Evolutionary conservation across 2,113 vertebrate species (phyloP).

Genomic region (Colossoma macropomum): DNA sequence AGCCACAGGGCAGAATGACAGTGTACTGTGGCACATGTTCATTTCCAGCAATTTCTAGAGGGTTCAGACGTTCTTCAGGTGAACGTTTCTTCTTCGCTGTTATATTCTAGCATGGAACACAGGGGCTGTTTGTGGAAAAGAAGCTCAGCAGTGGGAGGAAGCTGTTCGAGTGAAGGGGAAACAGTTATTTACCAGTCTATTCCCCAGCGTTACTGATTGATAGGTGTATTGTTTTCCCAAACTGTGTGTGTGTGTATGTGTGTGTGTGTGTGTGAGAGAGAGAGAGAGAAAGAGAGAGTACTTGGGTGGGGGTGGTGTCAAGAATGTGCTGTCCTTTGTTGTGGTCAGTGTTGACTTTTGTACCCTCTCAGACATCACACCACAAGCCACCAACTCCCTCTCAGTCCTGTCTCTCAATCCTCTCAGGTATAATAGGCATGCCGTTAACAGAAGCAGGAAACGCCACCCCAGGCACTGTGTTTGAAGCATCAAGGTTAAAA

Average conservation of each 20-base stretch:
- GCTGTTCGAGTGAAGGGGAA: not conserved
- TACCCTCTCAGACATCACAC: not conserved
- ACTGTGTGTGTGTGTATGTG: not conserved
- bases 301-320: constrained; percentile 8
- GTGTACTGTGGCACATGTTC: not conserved
- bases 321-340: constrained; percentile 11
- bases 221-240: not conserved
- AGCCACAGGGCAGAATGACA: constrained; percentile 9
- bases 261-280: not conserved
- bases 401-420: constrained; percentile 13
- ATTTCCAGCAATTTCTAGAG: not conserved
- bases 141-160: not conserved
- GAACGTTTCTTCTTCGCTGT: not conserved
- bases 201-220: not conserved
- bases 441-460: constrained; percentile 27
- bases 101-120: not conserved
- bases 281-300: no score
- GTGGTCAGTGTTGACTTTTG: not conserved
- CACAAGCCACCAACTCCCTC: constrained; percentile 12
- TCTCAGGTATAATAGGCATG: constrained; percentile 26
- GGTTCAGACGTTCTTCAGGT: not conserved
- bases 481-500: constrained; percentile 5
- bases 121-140: not conserved
- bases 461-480: not conserved
- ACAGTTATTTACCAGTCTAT: constrained; percentile 1